phyloP scores from a whole-genome alignment of 2,113 vertebrate species.

The Neotoma lepida region DNA sequence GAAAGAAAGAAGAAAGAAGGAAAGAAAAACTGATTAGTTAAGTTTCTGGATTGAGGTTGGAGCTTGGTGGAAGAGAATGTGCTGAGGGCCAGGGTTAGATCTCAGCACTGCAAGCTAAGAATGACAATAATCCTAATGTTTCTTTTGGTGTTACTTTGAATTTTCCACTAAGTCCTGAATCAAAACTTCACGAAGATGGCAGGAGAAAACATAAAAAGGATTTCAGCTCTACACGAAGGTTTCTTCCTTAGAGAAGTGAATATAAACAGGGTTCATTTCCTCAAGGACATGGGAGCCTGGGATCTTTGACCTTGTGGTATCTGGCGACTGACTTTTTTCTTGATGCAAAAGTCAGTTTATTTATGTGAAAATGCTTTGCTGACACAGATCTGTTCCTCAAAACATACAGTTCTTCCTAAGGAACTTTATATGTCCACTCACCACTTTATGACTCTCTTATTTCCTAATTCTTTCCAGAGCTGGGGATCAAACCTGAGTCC shows the following conservation, averaged over 20 bases:
- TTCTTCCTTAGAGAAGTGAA: conserved; percentile 51
- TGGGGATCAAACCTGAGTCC: neutral
- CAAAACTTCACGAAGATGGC: neutral
- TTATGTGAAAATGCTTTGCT: conserved; percentile 27
- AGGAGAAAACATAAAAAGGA: conserved; percentile 43
- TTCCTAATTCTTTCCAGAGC: neutral
- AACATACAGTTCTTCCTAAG: conserved; percentile 35
- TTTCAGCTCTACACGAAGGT: conserved; percentile 34
- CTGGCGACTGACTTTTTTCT: conserved; percentile 40
- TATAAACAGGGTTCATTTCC: conserved; percentile 10
- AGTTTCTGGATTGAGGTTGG: neutral
- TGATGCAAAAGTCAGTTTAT: conserved; percentile 46
- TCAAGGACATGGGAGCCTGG: neutral
- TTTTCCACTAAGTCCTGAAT: neutral
- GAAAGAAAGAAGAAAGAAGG: fast-evolving
- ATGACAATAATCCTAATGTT: neutral
- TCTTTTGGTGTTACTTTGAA: neutral
- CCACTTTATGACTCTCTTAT: conserved; percentile 24
- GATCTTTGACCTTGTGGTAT: neutral
- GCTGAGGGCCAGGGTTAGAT: neutral
- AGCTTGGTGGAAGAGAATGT: neutral
- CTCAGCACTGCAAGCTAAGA: neutral
- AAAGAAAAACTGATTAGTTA: neutral
- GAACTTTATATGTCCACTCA: neutral
- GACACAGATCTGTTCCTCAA: neutral